Evolutionary conservation across 2,113 vertebrate species (phyloP).

Genomic region (Paedocypris sp.): DNA sequence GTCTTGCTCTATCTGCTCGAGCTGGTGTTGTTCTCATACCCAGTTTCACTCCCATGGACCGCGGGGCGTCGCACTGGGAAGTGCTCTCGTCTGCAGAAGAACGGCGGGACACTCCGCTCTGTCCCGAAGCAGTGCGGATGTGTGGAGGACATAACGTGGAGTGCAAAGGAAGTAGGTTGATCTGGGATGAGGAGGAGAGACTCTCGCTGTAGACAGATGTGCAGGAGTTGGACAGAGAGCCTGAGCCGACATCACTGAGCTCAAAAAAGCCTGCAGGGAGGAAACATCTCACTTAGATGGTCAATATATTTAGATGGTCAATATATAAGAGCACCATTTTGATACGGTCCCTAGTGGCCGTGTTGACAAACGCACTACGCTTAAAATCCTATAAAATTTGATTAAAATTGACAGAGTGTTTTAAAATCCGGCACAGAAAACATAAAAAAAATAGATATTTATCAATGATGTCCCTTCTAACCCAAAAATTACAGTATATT

Average conservation of each 20-base stretch:
- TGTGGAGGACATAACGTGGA: constrained; percentile 34
- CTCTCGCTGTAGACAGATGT: constrained; percentile 86
- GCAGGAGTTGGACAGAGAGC: constrained; percentile 85
- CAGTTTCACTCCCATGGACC: constrained; percentile 50
- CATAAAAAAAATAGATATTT: no score
- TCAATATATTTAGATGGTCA: no score
- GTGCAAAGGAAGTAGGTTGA: constrained; percentile 52
- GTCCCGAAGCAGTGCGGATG: constrained; percentile 30
- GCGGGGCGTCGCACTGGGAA: constrained; percentile 49
- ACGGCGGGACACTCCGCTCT: constrained; percentile 57
- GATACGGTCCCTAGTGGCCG: no score
- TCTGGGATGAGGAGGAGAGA: constrained; percentile 67
- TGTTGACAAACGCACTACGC: no score
- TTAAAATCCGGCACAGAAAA: no score
- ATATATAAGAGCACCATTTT: no score
- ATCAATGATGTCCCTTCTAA: no score
- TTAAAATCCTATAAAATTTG: no score
- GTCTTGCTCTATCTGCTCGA: constrained; percentile 48
- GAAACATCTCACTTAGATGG: background rate
- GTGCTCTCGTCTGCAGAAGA: constrained; percentile 77
- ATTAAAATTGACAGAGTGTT: no score
- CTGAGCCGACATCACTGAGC: constrained; percentile 80
- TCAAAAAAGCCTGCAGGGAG: constrained; percentile 79
- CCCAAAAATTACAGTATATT: no score
- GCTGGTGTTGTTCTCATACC: constrained; percentile 50